phyloP scores from a whole-genome alignment of 1,140 invertebrate genomes.

The Zaprionus ghesquierei region DNA sequence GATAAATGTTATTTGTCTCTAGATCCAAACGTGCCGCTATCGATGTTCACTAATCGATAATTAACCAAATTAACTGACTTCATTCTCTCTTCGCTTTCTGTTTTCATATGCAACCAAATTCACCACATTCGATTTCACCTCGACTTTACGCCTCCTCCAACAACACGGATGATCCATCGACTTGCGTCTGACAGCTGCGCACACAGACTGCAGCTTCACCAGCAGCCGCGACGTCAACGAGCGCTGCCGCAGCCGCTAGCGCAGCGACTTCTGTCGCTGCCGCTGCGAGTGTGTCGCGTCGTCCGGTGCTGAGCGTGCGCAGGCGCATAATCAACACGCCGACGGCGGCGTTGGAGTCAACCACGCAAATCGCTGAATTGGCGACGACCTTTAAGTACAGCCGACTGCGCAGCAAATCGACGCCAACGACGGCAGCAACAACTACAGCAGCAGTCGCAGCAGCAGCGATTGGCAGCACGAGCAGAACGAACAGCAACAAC shows the following conservation, averaged over 20 bases:
- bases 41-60: background rate
- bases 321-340: conserved; percentile 73
- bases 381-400: conserved; percentile 64
- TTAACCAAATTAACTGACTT: conserved; percentile 11
- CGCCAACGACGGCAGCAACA: conserved; percentile 24
- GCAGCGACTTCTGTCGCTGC: background rate
- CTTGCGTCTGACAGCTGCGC: conserved; percentile 59
- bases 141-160: background rate
- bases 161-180: background rate
- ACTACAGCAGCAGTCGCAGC: conserved; percentile 22
- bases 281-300: conserved; percentile 47
- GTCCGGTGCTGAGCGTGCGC: conserved; percentile 75
- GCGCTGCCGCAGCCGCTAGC: background rate
- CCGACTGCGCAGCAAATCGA: conserved; percentile 49
- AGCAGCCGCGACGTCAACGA: conserved; percentile 7
- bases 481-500: conserved; percentile 9
- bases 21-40: background rate
- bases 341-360: conserved; percentile 29
- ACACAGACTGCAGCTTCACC: conserved; percentile 52
- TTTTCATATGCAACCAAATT: conserved; percentile 50
- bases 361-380: conserved; percentile 48
- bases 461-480: background rate
- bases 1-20: background rate
- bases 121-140: background rate
- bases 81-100: conserved; percentile 29